phyloP scores from a whole-genome alignment of 1,140 invertebrate species.

The Leucophenga varia region DNA sequence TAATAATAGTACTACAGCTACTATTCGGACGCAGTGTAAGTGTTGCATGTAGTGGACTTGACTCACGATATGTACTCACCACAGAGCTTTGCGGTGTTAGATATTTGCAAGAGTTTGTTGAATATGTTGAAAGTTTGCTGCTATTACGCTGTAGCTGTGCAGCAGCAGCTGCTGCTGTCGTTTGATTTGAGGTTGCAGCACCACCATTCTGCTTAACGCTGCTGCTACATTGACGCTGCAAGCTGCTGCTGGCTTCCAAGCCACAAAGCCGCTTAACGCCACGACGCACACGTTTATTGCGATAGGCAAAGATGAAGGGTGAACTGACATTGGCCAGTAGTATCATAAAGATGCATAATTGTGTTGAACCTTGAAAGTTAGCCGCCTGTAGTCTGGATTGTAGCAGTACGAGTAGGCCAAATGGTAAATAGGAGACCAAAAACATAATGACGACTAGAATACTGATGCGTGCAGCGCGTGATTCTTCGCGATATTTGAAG shows the following conservation, averaged over 20 bases:
- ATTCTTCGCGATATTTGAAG: conserved; percentile 79
- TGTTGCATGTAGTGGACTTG: conserved; percentile 33
- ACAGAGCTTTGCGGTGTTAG: conserved; percentile 45
- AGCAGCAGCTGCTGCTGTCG: not conserved
- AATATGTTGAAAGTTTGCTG: conserved; percentile 46
- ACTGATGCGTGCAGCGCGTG: conserved; percentile 76
- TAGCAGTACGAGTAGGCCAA: conserved; percentile 61
- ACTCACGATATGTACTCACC: conserved; percentile 26
- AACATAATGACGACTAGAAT: conserved; percentile 71
- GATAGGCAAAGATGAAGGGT: conserved; percentile 76
- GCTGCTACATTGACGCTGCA: conserved; percentile 43
- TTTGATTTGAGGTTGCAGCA: not conserved
- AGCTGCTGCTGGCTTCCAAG: conserved; percentile 48
- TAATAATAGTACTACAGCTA: conserved; percentile 52
- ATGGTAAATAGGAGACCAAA: conserved; percentile 70
- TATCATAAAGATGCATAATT: conserved; percentile 66
- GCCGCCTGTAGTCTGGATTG: conserved; percentile 38
- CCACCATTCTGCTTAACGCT: conserved; percentile 33
- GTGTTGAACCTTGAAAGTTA: conserved; percentile 39
- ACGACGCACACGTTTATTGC: conserved; percentile 73
- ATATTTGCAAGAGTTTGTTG: conserved; percentile 42
- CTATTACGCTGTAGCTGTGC: conserved; percentile 41
- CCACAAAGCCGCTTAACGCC: conserved; percentile 67
- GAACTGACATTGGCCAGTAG: conserved; percentile 70
- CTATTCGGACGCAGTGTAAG: conserved; percentile 37